Evolutionary conservation across 2,888 invertebrate genomes (phyloP).

Genomic region (Lumbricus terrestris): DNA sequence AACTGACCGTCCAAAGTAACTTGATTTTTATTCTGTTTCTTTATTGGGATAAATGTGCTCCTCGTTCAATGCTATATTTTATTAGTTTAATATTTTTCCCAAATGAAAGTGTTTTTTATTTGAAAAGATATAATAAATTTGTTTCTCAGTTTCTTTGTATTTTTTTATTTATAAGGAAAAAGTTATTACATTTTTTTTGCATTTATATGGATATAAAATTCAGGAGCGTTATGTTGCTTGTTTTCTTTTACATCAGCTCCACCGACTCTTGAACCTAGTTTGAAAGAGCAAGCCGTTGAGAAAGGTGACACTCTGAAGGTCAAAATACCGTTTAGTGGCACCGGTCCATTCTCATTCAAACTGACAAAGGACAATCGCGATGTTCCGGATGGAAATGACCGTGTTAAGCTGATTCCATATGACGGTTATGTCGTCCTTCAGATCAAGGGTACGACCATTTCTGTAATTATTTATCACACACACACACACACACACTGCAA

Average conservation of each 20-base stretch:
- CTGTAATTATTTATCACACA: not conserved
- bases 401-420: conserved; percentile 65
- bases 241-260: conserved; percentile 67
- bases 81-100: not conserved
- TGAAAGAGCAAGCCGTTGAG: conserved; percentile 82
- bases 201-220: conserved; percentile 37
- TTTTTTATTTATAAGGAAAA: not conserved
- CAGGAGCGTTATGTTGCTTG: conserved; percentile 36
- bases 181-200: too few species aligned
- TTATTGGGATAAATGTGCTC: not conserved
- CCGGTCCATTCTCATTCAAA: conserved; percentile 87
- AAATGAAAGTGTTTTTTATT: not conserved
- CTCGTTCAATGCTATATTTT: not conserved
- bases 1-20: conserved; percentile 39
- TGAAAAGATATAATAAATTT: not conserved
- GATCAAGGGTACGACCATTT: conserved; percentile 69
- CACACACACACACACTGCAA: not conserved
- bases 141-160: not conserved
- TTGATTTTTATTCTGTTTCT: not conserved
- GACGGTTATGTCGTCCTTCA: conserved; percentile 96
- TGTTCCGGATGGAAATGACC: conserved; percentile 65
- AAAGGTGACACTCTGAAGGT: conserved; percentile 96
- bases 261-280: conserved; percentile 86
- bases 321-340: conserved; percentile 93
- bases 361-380: conserved; percentile 80